phyloP scores from a whole-genome alignment of 2,113 vertebrate genomes.

The Poeciliopsis retropinna region DNA sequence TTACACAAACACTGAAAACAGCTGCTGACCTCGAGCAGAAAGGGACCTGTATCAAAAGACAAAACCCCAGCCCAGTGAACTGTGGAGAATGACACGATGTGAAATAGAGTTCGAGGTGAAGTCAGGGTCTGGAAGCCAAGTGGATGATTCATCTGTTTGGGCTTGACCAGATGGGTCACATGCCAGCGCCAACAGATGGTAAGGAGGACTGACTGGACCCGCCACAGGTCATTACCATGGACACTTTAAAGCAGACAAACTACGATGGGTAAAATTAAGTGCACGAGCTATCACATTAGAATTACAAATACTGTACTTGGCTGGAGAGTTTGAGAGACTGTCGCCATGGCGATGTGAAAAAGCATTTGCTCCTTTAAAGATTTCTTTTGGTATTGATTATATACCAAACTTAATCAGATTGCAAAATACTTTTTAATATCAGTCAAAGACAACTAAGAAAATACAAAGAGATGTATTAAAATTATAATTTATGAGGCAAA shows the following conservation, averaged over 20 bases:
- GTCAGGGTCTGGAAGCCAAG: conserved; percentile 56
- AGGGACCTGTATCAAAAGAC: conserved; percentile 9
- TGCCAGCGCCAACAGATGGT: conserved; percentile 66
- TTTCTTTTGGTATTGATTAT: background rate
- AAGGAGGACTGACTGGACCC: conserved; percentile 57
- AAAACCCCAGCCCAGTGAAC: conserved; percentile 33
- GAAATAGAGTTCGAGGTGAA: conserved; percentile 44
- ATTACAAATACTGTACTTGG: conserved; percentile 17
- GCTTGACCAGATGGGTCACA: conserved; percentile 68
- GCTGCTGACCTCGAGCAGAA: conserved; percentile 42
- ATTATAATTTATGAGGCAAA: background rate
- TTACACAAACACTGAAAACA: conserved; percentile 23
- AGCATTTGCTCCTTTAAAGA: background rate
- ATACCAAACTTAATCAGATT: background rate
- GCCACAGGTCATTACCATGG: conserved; percentile 58
- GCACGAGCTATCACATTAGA: conserved; percentile 11
- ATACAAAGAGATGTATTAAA: background rate
- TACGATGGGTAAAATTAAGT: conserved; percentile 16
- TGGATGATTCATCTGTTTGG: conserved; percentile 61
- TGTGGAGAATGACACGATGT: conserved; percentile 39
- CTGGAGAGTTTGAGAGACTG: conserved; percentile 4
- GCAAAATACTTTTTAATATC: background rate
- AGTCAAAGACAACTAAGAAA: background rate
- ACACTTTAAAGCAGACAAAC: conserved; percentile 40
- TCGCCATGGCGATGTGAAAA: background rate